Base-by-base conservation (phyloP, 2,797 vertebrate genomes). In the Malurus leucopterus region DNA sequence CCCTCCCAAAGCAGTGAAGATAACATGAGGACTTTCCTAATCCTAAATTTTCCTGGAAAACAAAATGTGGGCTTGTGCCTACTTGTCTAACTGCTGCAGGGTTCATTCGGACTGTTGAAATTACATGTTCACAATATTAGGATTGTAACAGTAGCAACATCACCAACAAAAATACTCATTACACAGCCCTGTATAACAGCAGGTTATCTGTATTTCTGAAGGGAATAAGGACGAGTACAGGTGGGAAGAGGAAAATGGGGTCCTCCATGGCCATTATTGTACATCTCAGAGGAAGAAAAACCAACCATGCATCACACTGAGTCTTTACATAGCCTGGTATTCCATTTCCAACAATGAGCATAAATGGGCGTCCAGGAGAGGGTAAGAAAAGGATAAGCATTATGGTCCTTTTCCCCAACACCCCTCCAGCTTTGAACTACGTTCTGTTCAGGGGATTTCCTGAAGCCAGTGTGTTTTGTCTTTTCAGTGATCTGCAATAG, bases 281-380 rank as follows among this genome's bases (percentile, higher is more conserved):
- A 4, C 13, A 38, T 29, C 14, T 30, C 26, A 1, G 12, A 80
- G 43, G 4, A 58, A 69, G 36, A 80, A 80, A 69, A 13, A 7
- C 0, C 30, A 61, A 22, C 43, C 20, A 8, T 1, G 36, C 44
- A 53, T 63, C 72, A 40, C 13, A 32, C 30, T 8, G 27, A 83
- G 57, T 13, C 23, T 21, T 72, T 53, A 32, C 7, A 62, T 1
- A 55, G 44, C 8, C 69, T 61, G 27, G 30, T 30, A 41, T 15
- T 50, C 26, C 2, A 0, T 24, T 83, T 64, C 70, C 34, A 85
- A 62, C 30, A 70, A 22, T 2, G 13, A 82, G 18, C 38, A 55
- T 17, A 82, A 71, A 63, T 6, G 3, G 17, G 24, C 0, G 0
- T 11, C 14, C 29, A 38, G 20, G 13, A 43, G 49, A 57, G 47